A percentile compares a stretch with the other conserved stretches of the same genome.
These are phyloP conservation scores for Limonius californicus DNA, from an alignment of 1,140 invertebrate species.

Conservation along the genomic window DNA sequence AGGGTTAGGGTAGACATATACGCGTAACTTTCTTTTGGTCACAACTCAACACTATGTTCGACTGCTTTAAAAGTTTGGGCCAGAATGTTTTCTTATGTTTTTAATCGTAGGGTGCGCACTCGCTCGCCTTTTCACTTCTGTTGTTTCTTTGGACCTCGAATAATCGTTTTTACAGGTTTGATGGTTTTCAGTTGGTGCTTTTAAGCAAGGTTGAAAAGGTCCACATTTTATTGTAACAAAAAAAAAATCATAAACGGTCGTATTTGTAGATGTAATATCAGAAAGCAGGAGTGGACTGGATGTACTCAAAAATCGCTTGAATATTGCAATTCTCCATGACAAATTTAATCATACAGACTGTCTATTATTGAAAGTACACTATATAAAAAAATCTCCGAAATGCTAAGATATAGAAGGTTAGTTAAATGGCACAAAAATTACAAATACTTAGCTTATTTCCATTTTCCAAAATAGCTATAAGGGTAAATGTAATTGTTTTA, in stretches of 20 bases:
- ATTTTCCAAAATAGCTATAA: too few relatives aligned
- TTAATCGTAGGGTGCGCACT: background rate
- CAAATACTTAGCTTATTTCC: too few relatives aligned
- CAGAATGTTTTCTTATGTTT: slow-evolving; percentile 3
- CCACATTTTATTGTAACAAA: slow-evolving; percentile 23
- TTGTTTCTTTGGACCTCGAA: slow-evolving; percentile 4
- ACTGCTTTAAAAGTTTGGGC: slow-evolving; percentile 26
- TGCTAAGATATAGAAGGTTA: too few relatives aligned
- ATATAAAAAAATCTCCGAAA: too few relatives aligned
- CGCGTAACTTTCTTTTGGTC: background rate
- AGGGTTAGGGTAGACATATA: slow-evolving; percentile 36
- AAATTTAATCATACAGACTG: too few relatives aligned
- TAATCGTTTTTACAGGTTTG: background rate
- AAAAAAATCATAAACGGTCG: background rate
- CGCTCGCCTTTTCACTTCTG: background rate
- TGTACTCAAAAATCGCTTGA: background rate
- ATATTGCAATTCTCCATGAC: too few relatives aligned
- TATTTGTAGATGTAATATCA: background rate
- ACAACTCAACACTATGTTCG: slow-evolving; percentile 13
- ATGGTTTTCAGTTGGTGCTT: background rate
- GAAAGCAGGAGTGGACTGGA: background rate
- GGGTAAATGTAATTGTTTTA: too few relatives aligned
- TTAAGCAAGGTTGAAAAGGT: slow-evolving; percentile 33
- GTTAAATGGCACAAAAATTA: too few relatives aligned
- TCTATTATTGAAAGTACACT: too few relatives aligned